Evolutionary conservation across 1,140 invertebrate genomes (phyloP), one percentile per base, ranked within the genome.

Genomic region (Drosophila lacertosa): DNA sequence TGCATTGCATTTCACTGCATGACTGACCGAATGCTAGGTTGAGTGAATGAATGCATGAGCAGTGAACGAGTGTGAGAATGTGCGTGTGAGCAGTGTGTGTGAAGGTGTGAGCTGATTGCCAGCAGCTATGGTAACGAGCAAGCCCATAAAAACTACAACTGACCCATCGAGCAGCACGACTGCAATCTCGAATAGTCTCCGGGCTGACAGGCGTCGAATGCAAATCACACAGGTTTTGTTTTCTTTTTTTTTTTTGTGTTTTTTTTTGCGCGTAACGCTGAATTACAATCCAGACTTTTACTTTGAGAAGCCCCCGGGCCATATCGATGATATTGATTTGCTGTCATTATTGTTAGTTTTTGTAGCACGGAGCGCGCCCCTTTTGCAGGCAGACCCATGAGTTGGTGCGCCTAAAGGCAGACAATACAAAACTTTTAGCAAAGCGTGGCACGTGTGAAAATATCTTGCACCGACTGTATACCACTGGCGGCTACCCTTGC

Each of bases 341-440:
- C 80, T 86, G 80, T 84, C 82, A 88, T 84, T 84, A 88, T 86
- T 86, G 74, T 77, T 70, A 79, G 81, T 72, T 79, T 82, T 83
- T 73, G 62, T 67, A 39, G 15, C 45, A 53, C 10, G 16, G 16
- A 32, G 39, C n/a, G 55, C 10, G 26, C 13, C 45, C 62, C 53
- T 57, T 71, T 71, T 57, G 58, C 50, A 40, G 59, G 50, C 50
- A 55, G 40, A 20, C 40, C 47, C 47, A 60, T 35, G 45, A 58
- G 47, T 32, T 51, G 35, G 10, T 20, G 35, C 44, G 68, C 77
- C 77, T 48, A 62, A 35, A 57, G 66, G 70, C 26, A 57, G n/a
- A 39, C 33, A 51, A 37, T 18, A 51, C 6, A 62, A 60, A 65
- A 50, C 35, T 58, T 45, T 55, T 51, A 53, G 45, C 67, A 15